Base-by-base conservation (phyloP, 1,140 invertebrate genomes). In the Temnothorax curvispinosus region DNA sequence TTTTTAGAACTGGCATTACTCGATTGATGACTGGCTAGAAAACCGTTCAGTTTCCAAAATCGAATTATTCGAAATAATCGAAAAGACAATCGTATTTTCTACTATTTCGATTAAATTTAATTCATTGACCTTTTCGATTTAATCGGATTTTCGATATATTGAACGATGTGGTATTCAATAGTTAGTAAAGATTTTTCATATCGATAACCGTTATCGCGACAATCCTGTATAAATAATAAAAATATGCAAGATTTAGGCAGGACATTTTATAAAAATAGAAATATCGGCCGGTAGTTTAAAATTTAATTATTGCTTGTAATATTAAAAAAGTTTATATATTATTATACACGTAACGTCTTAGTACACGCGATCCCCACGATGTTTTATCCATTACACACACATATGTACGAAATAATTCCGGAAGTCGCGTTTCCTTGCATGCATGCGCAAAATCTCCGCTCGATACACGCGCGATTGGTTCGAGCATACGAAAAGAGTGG, bases 41-140 rank as follows among this genome's bases (percentile, higher is more conserved):
- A 84, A 60, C 8, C 69, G 11, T 84, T 74, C 54, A 50, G 18
- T 74, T 47, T 38, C 11, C 41, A 56, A 74, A 84, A 84, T 84
- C n/a, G 80, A 74, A 74, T 84, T 84, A 84, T 56, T 75, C 69
- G 27, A 44, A 60, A 82, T 82, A 82, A 82, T 82, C 67, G 67
- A 75, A 81, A 81, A 47, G 69, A 84, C 80, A 74, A 84, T 84
- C 32, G 69, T 75, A 50, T 84, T 72, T 82, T 71, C 52, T 21
- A 11, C 47, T 18, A 72, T 81, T 82, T 82, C 80, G 27, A 84
- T 84, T 84, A 84, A 84, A 84, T 74, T 27, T 84, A 69, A 75
- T 84, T 74, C 54, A 75, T 50, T 84, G 69, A 75, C 67, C 41
- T 84, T 84, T 74, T 84, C 56, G 54, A 50, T 84, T 75, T 84